Evolutionary conservation across 1,140 invertebrate genomes (phyloP).

Genomic region (Bombus affinis): DNA sequence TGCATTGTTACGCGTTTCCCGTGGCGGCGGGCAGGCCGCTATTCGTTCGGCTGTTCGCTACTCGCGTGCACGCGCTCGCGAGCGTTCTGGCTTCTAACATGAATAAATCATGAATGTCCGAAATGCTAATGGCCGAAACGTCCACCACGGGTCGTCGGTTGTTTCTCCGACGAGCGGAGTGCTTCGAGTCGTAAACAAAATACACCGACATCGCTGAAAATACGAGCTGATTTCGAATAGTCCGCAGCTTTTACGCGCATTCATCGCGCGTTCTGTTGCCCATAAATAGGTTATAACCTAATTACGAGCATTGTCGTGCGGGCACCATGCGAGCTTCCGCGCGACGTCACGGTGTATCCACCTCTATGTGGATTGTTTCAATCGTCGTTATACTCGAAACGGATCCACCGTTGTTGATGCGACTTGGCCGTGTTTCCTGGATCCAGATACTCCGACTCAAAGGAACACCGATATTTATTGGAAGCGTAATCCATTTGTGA

Average conservation of each 20-base stretch:
- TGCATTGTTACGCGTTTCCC: constrained; percentile 62
- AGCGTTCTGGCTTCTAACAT: constrained; percentile 56
- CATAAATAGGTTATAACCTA: constrained; percentile 42
- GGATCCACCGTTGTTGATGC: not conserved
- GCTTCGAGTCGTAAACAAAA: constrained; percentile 53
- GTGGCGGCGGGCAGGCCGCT: not conserved
- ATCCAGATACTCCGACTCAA: not conserved
- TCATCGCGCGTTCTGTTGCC: not conserved
- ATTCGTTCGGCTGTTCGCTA: not conserved
- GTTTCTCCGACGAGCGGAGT: constrained; percentile 43
- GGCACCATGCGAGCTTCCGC: not conserved
- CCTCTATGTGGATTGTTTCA: not conserved
- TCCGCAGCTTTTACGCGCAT: constrained; percentile 9
- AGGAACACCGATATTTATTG: not conserved
- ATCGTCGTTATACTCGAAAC: constrained; percentile 8
- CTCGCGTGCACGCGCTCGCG: not conserved
- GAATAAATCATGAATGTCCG: constrained; percentile 68
- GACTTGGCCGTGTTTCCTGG: constrained; percentile 4
- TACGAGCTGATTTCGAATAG: constrained; percentile 49
- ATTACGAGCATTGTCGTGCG: constrained; percentile 15
- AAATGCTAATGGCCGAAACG: constrained; percentile 69
- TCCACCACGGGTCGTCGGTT: constrained; percentile 34
- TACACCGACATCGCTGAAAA: constrained; percentile 54
- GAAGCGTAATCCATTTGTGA: not conserved
- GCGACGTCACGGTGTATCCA: not conserved